These are phyloP conservation scores for Holotrichia oblita DNA, from an alignment of 1,140 invertebrate genomes.

Conservation along the genomic window DNA sequence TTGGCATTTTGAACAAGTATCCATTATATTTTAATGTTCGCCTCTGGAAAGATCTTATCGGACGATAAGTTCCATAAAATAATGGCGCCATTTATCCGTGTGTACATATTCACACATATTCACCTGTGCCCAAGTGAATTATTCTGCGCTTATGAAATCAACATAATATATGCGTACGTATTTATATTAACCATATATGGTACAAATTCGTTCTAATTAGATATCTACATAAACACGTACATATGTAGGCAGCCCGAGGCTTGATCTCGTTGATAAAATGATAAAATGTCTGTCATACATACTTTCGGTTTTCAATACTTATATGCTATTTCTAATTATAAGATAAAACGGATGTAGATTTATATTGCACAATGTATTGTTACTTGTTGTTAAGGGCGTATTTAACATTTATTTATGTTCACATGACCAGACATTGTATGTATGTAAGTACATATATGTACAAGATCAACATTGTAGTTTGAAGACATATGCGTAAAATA, in stretches of 20 bases:
- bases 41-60: background rate
- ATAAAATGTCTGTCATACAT: background rate
- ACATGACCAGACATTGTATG: too few species aligned
- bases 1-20: background rate
- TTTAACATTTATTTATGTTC: too few species aligned
- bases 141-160: conserved; percentile 6
- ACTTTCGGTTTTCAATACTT: background rate
- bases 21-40: conserved; percentile 6
- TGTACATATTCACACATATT: background rate
- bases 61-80: background rate
- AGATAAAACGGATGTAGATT: too few species aligned
- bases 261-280: background rate
- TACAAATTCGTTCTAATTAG: background rate
- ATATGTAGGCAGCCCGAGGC: background rate
- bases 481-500: too few species aligned
- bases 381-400: too few species aligned
- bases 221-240: background rate
- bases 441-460: too few species aligned
- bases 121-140: conserved; percentile 7
- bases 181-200: background rate
- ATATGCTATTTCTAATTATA: too few species aligned
- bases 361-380: too few species aligned
- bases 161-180: background rate
- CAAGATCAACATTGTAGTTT: too few species aligned
- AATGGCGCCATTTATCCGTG: background rate